Evolutionary conservation across 2,888 invertebrate genomes (phyloP), one percentile per base, ranked within the genome.

Genomic region (Drosophila parthenogenetica): DNA sequence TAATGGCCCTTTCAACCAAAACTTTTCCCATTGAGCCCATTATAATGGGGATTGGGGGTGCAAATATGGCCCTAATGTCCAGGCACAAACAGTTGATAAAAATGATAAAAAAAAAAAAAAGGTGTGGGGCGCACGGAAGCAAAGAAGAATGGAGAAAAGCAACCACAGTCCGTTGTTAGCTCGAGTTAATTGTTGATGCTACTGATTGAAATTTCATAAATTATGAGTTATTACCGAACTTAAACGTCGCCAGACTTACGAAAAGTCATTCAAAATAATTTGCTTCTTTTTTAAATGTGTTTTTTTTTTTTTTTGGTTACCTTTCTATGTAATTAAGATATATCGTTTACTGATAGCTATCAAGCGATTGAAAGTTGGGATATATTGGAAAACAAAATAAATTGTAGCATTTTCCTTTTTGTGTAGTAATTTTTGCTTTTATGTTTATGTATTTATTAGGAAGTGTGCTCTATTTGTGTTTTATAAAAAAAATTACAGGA

Each of bases 1-100:
- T 73, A 73, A 76, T 76, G 72, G 66, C 66, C 57, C 66, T 55
- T 74, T 76, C 77, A 76, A 48, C 71, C 40, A 16, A 62, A 74
- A 74, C 66, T 77, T 74, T 76, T 54, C 49, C 73, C 67, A 73
- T 62, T 54, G 35, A 54, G 57, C 22, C 66, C 58, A 76, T 72
- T 54, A 58, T 54, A 71, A 66, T 54, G 60, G 53, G 17, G 37
- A 14, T n/a, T 42, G 29, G 19, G 49, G 51, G 42, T 29, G n/a
- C 43, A 61, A 54, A 68, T 32, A 29, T 50, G 39, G 39, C 50
- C 39, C 59, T 39, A 48, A 43, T 55, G 50, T 16, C 35, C 29
- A 32, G 37, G 14, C 51, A n/a, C 32, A 25, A 37, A 22, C 46
- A 35, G 35, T 48, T 58, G 51, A 53, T 63, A 48, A 58, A 63